phyloP scores from a whole-genome alignment of 1,140 invertebrate genomes.

The Heliothis virescens region DNA sequence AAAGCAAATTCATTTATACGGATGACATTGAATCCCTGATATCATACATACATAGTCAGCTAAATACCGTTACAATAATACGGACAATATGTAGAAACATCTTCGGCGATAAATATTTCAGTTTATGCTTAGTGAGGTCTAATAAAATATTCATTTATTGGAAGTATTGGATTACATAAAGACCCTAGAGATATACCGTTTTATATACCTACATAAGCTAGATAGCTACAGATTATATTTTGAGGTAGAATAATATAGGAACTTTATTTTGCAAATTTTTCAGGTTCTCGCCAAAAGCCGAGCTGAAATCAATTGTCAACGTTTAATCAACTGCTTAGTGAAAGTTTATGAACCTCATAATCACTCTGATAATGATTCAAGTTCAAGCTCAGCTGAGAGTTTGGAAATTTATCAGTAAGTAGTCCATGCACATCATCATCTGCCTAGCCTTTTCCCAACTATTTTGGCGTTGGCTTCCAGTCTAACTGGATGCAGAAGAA shows the following conservation, averaged over 20 bases:
- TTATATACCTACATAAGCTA: too few species aligned
- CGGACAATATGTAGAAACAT: conserved; percentile 2
- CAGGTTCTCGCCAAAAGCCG: conserved; percentile 83
- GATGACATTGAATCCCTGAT: neutral
- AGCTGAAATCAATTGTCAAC: conserved; percentile 82
- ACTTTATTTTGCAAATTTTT: conserved; percentile 31
- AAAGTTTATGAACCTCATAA: conserved; percentile 81
- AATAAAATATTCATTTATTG: neutral
- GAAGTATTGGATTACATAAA: too few species aligned
- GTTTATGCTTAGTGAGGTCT: neutral
- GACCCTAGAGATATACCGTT: too few species aligned
- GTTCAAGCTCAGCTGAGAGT: conserved; percentile 78
- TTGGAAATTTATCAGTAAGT: conserved; percentile 85
- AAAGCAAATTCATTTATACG: neutral
- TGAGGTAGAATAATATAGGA: neutral
- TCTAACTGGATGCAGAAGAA: too few species aligned
- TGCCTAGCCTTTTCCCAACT: too few species aligned
- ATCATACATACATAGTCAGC: neutral
- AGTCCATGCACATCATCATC: neutral
- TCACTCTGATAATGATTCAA: conserved; percentile 71
- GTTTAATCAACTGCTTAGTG: conserved; percentile 83
- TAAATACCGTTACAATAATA: neutral
- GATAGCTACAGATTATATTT: too few species aligned
- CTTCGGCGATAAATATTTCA: conserved; percentile 4
- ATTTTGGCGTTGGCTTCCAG: too few species aligned